Evolutionary conservation across 2,888 invertebrate genomes (phyloP), one percentile per base, ranked within the genome.

Genomic region (Archips crataeganus): DNA sequence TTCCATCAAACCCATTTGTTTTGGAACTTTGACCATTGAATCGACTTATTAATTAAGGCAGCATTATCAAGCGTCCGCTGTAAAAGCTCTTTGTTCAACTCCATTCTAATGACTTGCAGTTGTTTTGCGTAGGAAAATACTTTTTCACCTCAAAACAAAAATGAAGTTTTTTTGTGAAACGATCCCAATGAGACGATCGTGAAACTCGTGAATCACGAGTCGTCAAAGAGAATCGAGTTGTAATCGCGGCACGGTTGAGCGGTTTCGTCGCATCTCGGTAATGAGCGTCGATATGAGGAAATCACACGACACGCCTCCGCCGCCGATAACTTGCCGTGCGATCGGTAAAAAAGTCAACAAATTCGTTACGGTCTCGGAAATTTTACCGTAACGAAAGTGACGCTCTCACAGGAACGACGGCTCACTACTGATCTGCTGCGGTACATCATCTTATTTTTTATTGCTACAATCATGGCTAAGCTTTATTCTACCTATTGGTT

Each of bases 151-250:
- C 62, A 23, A 5, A 61, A 67, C 54, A 51, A 45, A 54, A 62
- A 67, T 65, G 45, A 39, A 42, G 32, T 71, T 47, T 39, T 23
- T 71, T 72, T 71, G 54, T 75, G 75, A 75, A 74, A 76, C 84
- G 84, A 87, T 84, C 85, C 82, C 85, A 84, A 79, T 84, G 82
- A 79, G 85, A 84, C 80, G 82, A 84, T 87, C 90, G 90, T 90
- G 90, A 89, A 89, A 89, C 90, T 87, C 90, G 90, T 90, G 90
- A 90, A 89, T 89, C 90, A 90, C 89, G 91, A 91, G 83, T 88
- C 87, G 87, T 90, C 88, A 87, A 85, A 84, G 85, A 83, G 86
- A 85, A 90, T 90, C 87, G 84, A 88, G 89, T 90, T 89, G 87
- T 88, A 86, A 89, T 87, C 85, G 85, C 81, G 79, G 84, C 87